Conservation (phyloP, 2,113 vertebrate species). For the Motacilla tschutschensis region DNA sequence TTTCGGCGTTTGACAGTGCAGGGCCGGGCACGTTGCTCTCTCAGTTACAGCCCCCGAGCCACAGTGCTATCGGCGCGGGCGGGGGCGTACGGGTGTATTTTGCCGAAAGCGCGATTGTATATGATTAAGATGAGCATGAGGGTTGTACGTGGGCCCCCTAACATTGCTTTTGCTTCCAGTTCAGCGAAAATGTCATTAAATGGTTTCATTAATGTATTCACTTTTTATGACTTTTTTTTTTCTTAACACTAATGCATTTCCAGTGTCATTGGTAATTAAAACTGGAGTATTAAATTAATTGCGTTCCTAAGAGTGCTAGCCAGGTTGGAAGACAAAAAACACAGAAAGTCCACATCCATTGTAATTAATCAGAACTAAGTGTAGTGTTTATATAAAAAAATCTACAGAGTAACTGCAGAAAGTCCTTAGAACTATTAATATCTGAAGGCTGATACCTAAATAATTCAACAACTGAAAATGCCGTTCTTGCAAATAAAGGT, state of each 20-base stretch:
- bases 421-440: neutral
- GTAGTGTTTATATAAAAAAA: neutral
- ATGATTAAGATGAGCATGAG: neutral
- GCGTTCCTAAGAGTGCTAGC: neutral
- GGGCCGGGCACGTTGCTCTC: neutral
- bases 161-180: neutral
- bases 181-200: neutral
- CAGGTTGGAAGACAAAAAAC: neutral
- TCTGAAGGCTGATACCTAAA: neutral
- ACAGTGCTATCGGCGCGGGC: rapidly evolving
- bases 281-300: neutral
- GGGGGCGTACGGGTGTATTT: rapidly evolving
- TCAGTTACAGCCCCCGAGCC: neutral
- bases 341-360: neutral
- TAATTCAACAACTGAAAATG: neutral
- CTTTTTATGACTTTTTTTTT: neutral
- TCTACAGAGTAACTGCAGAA: neutral
- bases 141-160: neutral
- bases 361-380: neutral
- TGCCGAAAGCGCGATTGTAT: neutral
- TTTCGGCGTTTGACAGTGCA: neutral
- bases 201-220: neutral
- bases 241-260: neutral
- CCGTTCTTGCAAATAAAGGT: neutral
- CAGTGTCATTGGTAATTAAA: neutral